Conservation (phyloP, 2,888 invertebrate genomes). For the Scaptomyza reducta region DNA sequence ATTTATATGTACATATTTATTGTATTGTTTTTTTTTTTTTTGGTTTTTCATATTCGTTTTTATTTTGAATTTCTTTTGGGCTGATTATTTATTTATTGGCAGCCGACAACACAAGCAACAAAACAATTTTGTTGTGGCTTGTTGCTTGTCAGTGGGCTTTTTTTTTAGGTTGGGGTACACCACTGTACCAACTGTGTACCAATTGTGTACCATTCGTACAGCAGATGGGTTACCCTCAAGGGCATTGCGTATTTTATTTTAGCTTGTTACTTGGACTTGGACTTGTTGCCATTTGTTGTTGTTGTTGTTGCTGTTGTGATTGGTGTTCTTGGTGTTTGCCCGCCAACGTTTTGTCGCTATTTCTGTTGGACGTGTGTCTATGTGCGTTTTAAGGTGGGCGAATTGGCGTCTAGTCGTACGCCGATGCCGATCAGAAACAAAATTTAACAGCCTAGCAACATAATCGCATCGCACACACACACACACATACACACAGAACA, state of each 20-base stretch:
- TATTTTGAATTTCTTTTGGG: constrained; percentile 30
- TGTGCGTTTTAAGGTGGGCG: constrained; percentile 69
- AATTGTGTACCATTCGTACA: background rate
- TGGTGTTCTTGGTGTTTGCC: constrained; percentile 26
- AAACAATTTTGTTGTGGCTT: constrained; percentile 3
- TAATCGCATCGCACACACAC: constrained; percentile 24
- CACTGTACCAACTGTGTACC: background rate
- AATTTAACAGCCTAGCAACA: constrained; percentile 31
- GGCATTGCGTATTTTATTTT: constrained; percentile 28
- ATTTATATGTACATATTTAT: constrained; percentile 38
- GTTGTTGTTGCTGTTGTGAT: constrained; percentile 1
- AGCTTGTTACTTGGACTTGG: constrained; percentile 59
- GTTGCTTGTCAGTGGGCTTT: constrained; percentile 9
- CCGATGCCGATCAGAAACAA: constrained; percentile 32
- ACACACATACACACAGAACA: constrained; percentile 19
- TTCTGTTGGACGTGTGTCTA: constrained; percentile 39
- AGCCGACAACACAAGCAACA: constrained; percentile 1
- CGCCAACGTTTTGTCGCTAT: constrained; percentile 51
- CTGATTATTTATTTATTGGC: constrained; percentile 46
- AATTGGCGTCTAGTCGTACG: constrained; percentile 56
- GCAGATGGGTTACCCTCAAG: constrained; percentile 38
- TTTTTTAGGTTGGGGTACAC: background rate
- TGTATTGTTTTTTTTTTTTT: background rate
- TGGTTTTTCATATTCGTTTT: constrained; percentile 33
- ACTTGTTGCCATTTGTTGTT: constrained; percentile 52